Base-by-base conservation (phyloP, 2,113 vertebrate genomes). In the Gymnorhina tibicen region DNA sequence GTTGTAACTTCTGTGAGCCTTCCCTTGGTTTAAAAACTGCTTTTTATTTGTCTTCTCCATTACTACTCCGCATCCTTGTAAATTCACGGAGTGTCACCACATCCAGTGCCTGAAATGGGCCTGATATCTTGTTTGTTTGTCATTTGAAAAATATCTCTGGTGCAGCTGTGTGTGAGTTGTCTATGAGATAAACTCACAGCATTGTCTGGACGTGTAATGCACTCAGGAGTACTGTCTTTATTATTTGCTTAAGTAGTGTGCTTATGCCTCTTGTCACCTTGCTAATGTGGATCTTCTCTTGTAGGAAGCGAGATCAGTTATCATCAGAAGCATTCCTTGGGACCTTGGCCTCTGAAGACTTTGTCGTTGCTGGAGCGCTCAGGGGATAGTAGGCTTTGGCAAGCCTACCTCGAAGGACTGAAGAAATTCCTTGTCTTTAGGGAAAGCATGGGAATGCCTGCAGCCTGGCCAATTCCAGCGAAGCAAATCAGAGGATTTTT, bases 401-500 rank as follows among this genome's bases (percentile, higher is more conserved):
- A 96, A 89, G 21, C 10, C 33, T 97, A 82, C 41, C 56, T 91
- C 0, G 42, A 85, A 83, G 93, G 93, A 39, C 62, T 97, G 78
- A 55, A 87, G 46, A 77, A 88, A 26, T 97, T 97, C 52, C 35
- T 95, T 16, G 24, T 1, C 49, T 97, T 93, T 16, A 94, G 95
- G 60, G 24, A 81, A 60, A 53, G 6, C 16, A 52, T 59, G 76
- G 58, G 58, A 49, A 86, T 96, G 94, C 78, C 92, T 81, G 80
- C 94, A 24, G 42, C 23, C 19, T 96, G 96, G 95, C 97, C 92
- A n/a, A 37, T 97, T 91, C 97, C 96, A 30, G 47, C 10, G 19
- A 58, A 94, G 3, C 95, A 97, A 59, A 52, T 96, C n/a, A 81
- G 89, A 88, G 92, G 95, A 0, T 97, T 97, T 82, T 82, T 97